Conservation (phyloP, 1,140 invertebrate species). For the Papilio xuthus region DNA sequence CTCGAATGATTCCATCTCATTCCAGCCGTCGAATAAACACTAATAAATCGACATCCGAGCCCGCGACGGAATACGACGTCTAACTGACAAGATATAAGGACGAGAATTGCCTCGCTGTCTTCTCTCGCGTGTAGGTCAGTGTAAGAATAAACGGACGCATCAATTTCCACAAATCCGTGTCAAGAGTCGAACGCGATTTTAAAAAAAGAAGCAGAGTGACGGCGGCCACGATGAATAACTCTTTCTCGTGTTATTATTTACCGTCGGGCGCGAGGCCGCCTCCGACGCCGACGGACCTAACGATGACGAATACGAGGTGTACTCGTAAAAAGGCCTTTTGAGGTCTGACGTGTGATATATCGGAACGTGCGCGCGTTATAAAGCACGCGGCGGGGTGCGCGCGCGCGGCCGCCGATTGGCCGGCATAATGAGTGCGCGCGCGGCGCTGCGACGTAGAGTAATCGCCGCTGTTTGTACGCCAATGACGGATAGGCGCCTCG, state of each 20-base stretch:
- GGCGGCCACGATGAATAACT: constrained; percentile 43
- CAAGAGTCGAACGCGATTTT: constrained; percentile 59
- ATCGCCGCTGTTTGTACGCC: constrained; percentile 66
- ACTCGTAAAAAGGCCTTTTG: constrained; percentile 72
- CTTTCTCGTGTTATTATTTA: constrained; percentile 60
- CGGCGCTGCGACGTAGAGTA: constrained; percentile 63
- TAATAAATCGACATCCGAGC: constrained; percentile 41
- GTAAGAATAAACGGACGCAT: constrained; percentile 52
- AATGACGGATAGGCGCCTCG: constrained; percentile 75
- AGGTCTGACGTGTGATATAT: constrained; percentile 76
- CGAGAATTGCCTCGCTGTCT: constrained; percentile 40
- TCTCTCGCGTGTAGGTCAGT: constrained; percentile 46
- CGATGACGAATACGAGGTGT: constrained; percentile 79
- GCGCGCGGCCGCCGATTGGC: constrained; percentile 68
- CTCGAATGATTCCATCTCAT: constrained; percentile 56
- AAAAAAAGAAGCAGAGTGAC: constrained; percentile 56
- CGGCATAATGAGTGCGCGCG: constrained; percentile 60
- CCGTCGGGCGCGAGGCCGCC: constrained; percentile 53
- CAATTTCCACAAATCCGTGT: constrained; percentile 73
- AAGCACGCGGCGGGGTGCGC: constrained; percentile 75
- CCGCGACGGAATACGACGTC: constrained; percentile 44
- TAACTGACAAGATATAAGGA: constrained; percentile 46
- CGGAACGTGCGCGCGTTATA: constrained; percentile 66
- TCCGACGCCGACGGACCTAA: constrained; percentile 62
- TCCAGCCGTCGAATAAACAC: constrained; percentile 44